These are phyloP conservation scores for Glaucidium brasilianum DNA, from an alignment of 2,113 vertebrate species.

Conservation along the genomic window DNA sequence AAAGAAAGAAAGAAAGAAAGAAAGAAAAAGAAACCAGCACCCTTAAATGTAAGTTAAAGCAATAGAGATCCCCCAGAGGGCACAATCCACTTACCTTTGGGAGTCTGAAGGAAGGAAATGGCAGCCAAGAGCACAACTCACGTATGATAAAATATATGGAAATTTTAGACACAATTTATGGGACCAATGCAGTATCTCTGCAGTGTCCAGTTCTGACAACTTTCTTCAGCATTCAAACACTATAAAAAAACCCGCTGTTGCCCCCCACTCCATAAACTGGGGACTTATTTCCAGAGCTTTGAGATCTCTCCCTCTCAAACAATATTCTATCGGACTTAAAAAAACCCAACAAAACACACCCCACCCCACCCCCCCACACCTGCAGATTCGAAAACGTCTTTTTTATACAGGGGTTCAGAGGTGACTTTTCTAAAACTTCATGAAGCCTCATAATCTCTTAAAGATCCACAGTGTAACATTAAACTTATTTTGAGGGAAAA, in stretches of 20 bases:
- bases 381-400: background rate
- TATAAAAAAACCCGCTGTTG: background rate
- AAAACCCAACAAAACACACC: background rate
- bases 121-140: constrained; percentile 45
- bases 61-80: constrained; percentile 67
- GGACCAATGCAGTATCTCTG: background rate
- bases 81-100: constrained; percentile 59
- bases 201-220: background rate
- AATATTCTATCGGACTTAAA: background rate
- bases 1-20: background rate
- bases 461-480: background rate
- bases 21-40: background rate
- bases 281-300: background rate
- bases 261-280: background rate
- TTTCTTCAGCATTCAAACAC: background rate
- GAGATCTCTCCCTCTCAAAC: background rate
- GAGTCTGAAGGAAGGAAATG: constrained; percentile 43
- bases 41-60: constrained; percentile 46
- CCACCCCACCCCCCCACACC: background rate
- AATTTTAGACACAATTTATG: constrained; percentile 42
- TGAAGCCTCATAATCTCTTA: background rate
- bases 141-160: constrained; percentile 30
- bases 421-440: background rate
- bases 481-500: background rate
- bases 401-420: background rate